Evolutionary conservation across 2,797 vertebrate genomes (phyloP).

Genomic region (Gambelia wislizenii): DNA sequence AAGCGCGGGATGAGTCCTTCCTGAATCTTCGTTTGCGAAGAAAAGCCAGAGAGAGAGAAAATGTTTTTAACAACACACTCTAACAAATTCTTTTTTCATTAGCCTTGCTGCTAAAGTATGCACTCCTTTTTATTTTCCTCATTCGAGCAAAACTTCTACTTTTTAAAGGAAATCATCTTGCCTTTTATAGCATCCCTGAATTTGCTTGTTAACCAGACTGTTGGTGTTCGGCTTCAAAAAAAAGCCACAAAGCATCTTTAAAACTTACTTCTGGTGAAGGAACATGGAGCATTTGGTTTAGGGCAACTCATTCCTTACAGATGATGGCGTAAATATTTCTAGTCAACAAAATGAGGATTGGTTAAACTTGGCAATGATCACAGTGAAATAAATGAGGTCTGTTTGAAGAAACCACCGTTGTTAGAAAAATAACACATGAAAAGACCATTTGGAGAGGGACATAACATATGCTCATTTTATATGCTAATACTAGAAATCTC

Average conservation of each 20-base stretch:
- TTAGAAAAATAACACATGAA: background rate
- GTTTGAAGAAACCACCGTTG: background rate
- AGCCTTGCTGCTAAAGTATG: background rate
- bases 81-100: background rate
- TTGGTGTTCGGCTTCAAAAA: conserved; percentile 1
- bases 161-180: background rate
- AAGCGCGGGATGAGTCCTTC: no score
- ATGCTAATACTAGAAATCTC: background rate
- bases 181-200: background rate
- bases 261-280: background rate
- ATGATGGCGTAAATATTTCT: conserved; percentile 8
- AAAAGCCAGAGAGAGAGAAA: no score
- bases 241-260: background rate
- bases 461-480: background rate
- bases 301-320: background rate
- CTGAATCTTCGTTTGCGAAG: no score
- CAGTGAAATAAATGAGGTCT: background rate
- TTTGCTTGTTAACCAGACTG: background rate
- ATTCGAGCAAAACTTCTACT: background rate
- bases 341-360: background rate
- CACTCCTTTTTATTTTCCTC: background rate
- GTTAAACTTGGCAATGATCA: background rate
- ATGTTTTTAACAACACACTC: background rate
- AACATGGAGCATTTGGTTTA: background rate
- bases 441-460: background rate